Evolutionary conservation across 37 sponge, comb jelly and placozoan species (phyloP).

Genomic region (Aphrocallistes beatrix): DNA sequence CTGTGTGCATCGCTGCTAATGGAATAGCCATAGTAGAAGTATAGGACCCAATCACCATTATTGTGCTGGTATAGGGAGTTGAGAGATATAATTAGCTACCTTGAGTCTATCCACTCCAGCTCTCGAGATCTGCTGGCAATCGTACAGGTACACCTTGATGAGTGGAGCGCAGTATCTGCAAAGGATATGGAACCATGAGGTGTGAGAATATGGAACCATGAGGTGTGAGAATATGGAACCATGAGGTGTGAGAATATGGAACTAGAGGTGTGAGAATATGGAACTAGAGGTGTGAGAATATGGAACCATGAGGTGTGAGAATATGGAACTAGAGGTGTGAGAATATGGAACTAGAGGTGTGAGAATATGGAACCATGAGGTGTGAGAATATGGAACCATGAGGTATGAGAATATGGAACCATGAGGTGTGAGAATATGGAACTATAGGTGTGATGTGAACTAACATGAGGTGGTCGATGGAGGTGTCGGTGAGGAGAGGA

Average conservation of each 20-base stretch:
- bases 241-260: background rate
- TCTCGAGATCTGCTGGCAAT: conserved; percentile 76
- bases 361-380: background rate
- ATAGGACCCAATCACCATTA: background rate
- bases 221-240: background rate
- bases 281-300: background rate
- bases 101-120: conserved; percentile 54
- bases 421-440: background rate
- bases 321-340: background rate
- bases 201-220: no score
- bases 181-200: background rate
- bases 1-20: background rate
- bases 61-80: no score
- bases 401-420: background rate
- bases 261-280: background rate
- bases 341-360: background rate
- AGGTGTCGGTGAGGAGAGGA: conserved; percentile 73
- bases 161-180: conserved; percentile 48
- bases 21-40: background rate
- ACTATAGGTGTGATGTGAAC: no score
- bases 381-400: background rate
- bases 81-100: conserved; percentile 21
- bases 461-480: conserved; percentile 73
- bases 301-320: background rate
- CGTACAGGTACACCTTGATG: conserved; percentile 67